Evolutionary conservation across 2,113 vertebrate genomes (phyloP).

Genomic region (Picathartes gymnocephalus): DNA sequence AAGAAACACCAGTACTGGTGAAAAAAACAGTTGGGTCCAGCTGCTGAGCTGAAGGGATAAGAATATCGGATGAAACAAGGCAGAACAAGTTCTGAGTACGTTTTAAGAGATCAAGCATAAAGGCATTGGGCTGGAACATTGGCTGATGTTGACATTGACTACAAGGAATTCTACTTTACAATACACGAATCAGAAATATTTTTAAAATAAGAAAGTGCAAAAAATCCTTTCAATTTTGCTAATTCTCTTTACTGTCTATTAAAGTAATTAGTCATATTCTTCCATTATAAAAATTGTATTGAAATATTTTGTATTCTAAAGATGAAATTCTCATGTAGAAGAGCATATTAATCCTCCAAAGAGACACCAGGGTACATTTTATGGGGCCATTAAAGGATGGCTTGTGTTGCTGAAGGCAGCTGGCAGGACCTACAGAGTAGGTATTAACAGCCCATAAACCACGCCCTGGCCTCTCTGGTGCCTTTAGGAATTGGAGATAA

Average conservation of each 20-base stretch:
- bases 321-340: background rate
- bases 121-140: background rate
- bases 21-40: background rate
- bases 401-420: background rate
- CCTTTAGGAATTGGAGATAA: background rate
- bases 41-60: background rate
- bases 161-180: background rate
- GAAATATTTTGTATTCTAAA: background rate
- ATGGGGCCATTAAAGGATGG: conserved; percentile 1
- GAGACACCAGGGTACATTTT: background rate
- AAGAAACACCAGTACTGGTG: background rate
- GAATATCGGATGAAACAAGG: background rate
- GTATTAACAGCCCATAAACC: background rate
- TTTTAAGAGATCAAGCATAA: background rate
- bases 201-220: background rate
- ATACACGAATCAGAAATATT: background rate
- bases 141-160: background rate
- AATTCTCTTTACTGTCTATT: background rate
- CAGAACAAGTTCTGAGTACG: background rate
- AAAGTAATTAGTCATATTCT: background rate
- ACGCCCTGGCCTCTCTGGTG: background rate
- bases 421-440: background rate
- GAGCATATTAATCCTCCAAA: background rate
- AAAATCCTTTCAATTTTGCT: background rate
- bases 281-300: background rate